A percentile compares a stretch with the other conserved stretches of the same genome.
Conservation (phyloP, 35 echinoderm and acorn worm species). For the Anneissia japonica region DNA sequence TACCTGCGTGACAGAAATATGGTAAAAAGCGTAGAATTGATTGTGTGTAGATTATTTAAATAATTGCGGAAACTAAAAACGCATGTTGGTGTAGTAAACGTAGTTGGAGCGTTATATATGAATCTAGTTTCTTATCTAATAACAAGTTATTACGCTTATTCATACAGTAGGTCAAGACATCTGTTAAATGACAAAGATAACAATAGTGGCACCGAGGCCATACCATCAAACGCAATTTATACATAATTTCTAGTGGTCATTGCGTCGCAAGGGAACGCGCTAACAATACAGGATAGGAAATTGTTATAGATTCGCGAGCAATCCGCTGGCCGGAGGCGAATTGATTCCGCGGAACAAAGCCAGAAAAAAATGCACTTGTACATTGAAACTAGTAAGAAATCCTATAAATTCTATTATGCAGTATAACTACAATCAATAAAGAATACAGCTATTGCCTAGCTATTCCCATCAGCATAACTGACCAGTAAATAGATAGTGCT, state of each 20-base stretch:
- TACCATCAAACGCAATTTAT: background rate
- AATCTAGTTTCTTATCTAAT: background rate
- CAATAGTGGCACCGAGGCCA: background rate
- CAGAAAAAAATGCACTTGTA: background rate
- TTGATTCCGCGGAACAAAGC: background rate
- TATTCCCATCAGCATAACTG: background rate
- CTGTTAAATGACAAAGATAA: background rate
- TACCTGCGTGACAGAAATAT: too few species aligned
- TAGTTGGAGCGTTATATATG: background rate
- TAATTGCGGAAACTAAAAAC: too few species aligned
- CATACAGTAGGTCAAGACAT: background rate
- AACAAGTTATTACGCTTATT: background rate
- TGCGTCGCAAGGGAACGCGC: background rate
- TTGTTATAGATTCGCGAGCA: background rate
- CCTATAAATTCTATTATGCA: background rate
- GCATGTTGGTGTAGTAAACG: too few species aligned
- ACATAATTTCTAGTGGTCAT: background rate
- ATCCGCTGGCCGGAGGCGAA: background rate
- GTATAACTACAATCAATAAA: background rate
- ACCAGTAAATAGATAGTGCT: background rate
- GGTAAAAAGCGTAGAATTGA: too few species aligned
- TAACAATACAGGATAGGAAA: background rate
- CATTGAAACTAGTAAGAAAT: background rate
- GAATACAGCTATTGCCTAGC: background rate
- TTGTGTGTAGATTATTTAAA: too few species aligned